A percentile compares a stretch with the other conserved stretches of the same genome.
Conservation (phyloP, 2,888 invertebrate genomes). For the Elgonia sp. region DNA sequence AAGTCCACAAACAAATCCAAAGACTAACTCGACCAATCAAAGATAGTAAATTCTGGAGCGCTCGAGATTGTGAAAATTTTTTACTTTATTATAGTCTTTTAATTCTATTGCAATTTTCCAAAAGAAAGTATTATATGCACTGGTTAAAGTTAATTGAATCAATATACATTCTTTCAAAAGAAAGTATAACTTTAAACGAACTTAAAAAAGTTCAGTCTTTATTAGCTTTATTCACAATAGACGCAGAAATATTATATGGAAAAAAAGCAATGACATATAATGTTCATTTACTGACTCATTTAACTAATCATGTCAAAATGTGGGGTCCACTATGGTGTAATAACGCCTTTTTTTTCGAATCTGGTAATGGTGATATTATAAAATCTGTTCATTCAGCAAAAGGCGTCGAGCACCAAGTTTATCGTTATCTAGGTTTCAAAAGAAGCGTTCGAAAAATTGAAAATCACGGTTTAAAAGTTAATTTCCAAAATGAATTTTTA, state of each 20-base stretch:
- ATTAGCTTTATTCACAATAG: background rate
- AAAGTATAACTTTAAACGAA: background rate
- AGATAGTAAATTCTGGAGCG: constrained; percentile 13
- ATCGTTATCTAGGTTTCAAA: constrained; percentile 11
- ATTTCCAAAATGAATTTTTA: background rate
- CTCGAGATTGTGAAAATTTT: constrained; percentile 22
- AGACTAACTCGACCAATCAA: background rate
- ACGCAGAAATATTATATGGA: constrained; percentile 21
- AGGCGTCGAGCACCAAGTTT: constrained; percentile 3
- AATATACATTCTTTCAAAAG: background rate
- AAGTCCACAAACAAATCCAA: constrained; percentile 15
- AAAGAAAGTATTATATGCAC: constrained; percentile 9
- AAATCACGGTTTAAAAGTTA: background rate
- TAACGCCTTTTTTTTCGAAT: constrained; percentile 15
- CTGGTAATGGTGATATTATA: constrained; percentile 5
- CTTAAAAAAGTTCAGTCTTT: background rate
- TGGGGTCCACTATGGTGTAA: constrained; percentile 22
- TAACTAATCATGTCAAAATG: constrained; percentile 1
- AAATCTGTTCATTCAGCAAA: background rate
- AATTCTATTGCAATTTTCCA: background rate
- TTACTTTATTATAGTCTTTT: constrained; percentile 11
- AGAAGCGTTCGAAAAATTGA: background rate
- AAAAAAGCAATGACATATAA: constrained; percentile 25
- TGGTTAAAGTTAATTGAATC: constrained; percentile 18
- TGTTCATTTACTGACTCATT: constrained; percentile 12